Evolutionary conservation across 2,888 invertebrate species (phyloP).

Genomic region (Halictus ligatus): DNA sequence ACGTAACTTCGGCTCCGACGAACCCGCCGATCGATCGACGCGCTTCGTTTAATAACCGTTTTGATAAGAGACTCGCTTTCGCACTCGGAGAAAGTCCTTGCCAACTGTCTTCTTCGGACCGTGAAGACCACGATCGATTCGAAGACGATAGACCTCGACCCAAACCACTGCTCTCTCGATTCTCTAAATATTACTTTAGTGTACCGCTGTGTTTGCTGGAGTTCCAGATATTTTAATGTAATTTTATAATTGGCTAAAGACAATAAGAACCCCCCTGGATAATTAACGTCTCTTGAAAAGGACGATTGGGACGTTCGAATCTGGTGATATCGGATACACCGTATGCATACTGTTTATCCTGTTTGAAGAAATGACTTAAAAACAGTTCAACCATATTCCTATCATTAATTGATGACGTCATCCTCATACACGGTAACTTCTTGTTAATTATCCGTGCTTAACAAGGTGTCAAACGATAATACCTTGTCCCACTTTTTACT

Average conservation of each 20-base stretch:
- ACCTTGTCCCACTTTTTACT: not conserved
- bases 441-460: not conserved
- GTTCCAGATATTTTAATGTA: not conserved
- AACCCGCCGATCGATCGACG: slow-evolving; percentile 56
- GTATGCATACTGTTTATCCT: not conserved
- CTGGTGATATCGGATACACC: not conserved
- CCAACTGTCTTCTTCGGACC: not conserved
- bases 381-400: not conserved
- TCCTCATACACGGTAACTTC: not conserved
- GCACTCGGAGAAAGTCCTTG: not conserved
- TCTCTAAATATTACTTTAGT: not conserved
- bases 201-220: not conserved
- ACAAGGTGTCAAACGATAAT: not conserved
- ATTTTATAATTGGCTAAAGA: not conserved
- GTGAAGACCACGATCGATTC: not conserved
- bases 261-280: too few species aligned
- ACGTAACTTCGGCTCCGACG: slow-evolving; percentile 68
- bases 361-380: not conserved
- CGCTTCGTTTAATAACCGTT: not conserved
- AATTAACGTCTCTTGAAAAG: too few species aligned
- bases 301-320: too few species aligned
- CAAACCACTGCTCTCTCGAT: not conserved
- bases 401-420: not conserved
- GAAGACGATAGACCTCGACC: not conserved
- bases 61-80: not conserved